Conservation (phyloP, 2,113 vertebrate genomes). For the Gymnarchus niloticus region DNA sequence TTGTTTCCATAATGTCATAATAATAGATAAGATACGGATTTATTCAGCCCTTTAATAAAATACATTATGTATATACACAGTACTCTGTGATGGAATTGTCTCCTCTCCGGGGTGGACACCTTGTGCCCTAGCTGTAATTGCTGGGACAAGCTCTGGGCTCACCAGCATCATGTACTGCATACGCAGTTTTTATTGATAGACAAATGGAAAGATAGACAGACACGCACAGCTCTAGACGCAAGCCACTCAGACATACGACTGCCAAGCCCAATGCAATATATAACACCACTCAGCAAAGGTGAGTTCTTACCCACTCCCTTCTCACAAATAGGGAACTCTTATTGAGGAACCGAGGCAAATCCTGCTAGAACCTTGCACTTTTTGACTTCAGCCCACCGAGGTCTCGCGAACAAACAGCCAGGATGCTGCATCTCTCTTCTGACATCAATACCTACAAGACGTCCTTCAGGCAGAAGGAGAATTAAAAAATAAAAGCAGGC, state of each 20-base stretch:
- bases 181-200: too few species aligned
- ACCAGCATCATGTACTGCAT: too few species aligned
- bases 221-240: not conserved
- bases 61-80: too few species aligned
- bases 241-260: not conserved
- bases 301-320: not conserved
- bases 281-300: not conserved
- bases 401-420: not conserved
- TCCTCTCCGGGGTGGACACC: too few species aligned
- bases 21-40: too few species aligned
- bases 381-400: not conserved
- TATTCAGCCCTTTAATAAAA: too few species aligned
- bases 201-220: not conserved
- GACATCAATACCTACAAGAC: not conserved
- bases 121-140: not conserved
- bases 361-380: not conserved
- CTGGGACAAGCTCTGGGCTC: not conserved
- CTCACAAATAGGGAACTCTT: slow-evolving; percentile 29
- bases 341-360: slow-evolving; percentile 28
- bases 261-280: too few species aligned
- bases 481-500: not conserved
- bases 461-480: not conserved
- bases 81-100: too few species aligned
- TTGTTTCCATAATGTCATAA: too few species aligned
- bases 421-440: not conserved